Percentiles rank a stretch among this genome's conserved stretches.
These are phyloP conservation scores for Lasioglossum baleicum DNA, from an alignment of 1,140 invertebrate species.

Conservation along the genomic window DNA sequence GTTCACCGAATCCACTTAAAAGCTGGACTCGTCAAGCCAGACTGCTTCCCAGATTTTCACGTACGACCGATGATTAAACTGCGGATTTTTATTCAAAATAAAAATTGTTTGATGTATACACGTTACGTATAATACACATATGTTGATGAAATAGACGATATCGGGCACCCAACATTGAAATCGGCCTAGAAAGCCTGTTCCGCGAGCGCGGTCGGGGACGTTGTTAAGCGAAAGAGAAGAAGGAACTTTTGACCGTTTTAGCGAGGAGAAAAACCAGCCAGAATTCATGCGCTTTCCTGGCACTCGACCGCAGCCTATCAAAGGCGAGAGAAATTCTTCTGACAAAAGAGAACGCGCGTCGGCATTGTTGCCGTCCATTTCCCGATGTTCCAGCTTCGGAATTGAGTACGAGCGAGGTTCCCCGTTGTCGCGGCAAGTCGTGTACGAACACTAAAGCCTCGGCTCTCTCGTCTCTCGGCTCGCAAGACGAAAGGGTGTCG, in stretches of 20 bases:
- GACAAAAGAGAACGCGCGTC: not conserved
- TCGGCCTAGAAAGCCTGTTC: no score
- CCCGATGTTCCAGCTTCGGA: slow-evolving; percentile 8
- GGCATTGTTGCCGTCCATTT: not conserved
- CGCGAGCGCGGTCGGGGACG: no score
- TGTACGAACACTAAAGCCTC: slow-evolving; percentile 30
- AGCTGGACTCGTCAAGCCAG: no score
- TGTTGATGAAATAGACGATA: no score
- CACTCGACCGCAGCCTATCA: not conserved
- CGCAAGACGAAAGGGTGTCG: slow-evolving; percentile 7
- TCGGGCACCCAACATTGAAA: no score
- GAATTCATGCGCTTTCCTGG: not conserved
- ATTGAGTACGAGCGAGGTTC: slow-evolving; percentile 27
- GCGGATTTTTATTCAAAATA: no score
- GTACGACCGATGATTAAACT: no score
- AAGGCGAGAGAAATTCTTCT: not conserved
- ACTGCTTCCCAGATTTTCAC: no score
- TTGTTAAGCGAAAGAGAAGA: no score
- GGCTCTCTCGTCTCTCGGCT: not conserved
- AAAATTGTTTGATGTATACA: no score
- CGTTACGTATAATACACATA: no score
- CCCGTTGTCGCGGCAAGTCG: slow-evolving; percentile 25
- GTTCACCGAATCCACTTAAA: no score
- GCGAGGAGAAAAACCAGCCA: not conserved
- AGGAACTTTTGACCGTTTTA: not conserved